phyloP scores from a whole-genome alignment of 1,140 invertebrate genomes.

The Vanessa tameamea region DNA sequence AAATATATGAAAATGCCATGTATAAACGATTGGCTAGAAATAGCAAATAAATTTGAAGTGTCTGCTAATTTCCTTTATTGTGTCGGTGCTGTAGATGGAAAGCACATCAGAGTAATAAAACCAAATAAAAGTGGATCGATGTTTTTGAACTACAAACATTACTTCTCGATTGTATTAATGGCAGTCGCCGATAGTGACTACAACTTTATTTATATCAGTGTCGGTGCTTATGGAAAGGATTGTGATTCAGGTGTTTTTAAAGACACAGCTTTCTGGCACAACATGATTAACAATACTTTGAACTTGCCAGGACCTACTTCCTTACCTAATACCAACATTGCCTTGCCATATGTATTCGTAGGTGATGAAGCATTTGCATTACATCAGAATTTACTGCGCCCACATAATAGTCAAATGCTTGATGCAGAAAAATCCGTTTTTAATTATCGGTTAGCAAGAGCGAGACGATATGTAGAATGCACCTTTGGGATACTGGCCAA shows the following conservation, averaged over 20 bases:
- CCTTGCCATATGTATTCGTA: constrained; percentile 31
- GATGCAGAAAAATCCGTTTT: constrained; percentile 59
- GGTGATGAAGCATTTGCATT: constrained; percentile 34
- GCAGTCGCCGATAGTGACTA: constrained; percentile 65
- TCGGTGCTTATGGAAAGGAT: constrained; percentile 68
- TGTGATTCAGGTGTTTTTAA: constrained; percentile 48
- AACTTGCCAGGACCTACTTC: constrained; percentile 29
- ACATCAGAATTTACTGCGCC: constrained; percentile 52
- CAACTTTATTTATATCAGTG: constrained; percentile 60
- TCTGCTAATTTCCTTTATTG: constrained; percentile 62
- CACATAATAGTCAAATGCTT: constrained; percentile 57
- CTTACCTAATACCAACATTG: constrained; percentile 33
- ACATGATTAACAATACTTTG: constrained; percentile 31
- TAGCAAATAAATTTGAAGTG: constrained; percentile 49
- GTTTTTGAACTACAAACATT: constrained; percentile 53
- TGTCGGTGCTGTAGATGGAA: constrained; percentile 62
- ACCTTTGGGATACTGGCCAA: constrained; percentile 22
- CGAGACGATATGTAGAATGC: constrained; percentile 38
- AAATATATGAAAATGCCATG: constrained; percentile 41
- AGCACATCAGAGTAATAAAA: constrained; percentile 62
- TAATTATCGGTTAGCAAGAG: constrained; percentile 72
- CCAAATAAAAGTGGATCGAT: constrained; percentile 52
- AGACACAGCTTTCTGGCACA: constrained; percentile 38
- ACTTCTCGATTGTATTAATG: constrained; percentile 66
- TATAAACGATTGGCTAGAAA: constrained; percentile 48